Base-by-base conservation (phyloP, 2,113 vertebrate species). In the Microcebus murinus region DNA sequence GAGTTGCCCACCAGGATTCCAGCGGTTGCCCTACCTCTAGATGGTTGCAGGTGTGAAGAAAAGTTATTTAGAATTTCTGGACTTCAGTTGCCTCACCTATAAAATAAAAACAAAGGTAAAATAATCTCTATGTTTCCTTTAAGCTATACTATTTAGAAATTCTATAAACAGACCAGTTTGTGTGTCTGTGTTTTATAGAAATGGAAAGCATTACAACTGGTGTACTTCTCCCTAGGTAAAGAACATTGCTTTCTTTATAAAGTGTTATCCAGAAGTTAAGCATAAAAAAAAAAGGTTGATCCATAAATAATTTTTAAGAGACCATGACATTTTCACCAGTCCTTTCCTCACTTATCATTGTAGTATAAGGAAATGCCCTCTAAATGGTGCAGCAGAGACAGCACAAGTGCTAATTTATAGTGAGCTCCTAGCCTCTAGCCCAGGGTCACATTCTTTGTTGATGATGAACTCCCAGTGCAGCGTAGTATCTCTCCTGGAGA, bases 391-490 rank as follows among this genome's bases (percentile, higher is more conserved):
- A 50, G 59, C 31, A 52, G 73, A 67, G 10, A 65, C 39, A n/a
- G 48, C 67, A 86, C 42, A 80, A 79, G 81, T 31, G 21, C 55
- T 88, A 36, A 93, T 94, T 92, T 82, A 93, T 67, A 73, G 94
- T 73, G 65, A 80, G 77, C n/a, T 80, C 31, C 55, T 50, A 11
- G 59, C 55, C 61, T 27, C 34, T 31, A 4, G 55, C 42, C 59
- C 25, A 63, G 48, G 73, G 81, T 91, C 91, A 91, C 94, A 88
- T 96, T 97, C 95, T 74, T 97, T 36, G 7, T 8, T 34, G 88
- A 39, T 92, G 85, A 89, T 65, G 65, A 29, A 36, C 70, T 84
- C 39, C 4, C 23, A 11, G 4, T 0, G 21, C 68, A 71, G n/a
- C 36, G 36, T 52, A 71, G 21, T 36, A 55, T 55, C 36, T 79